Percentiles rank a stretch among this genome's conserved stretches.
phyloP scores from a whole-genome alignment of 2,888 invertebrate species.

The Drosophila picticornis region DNA sequence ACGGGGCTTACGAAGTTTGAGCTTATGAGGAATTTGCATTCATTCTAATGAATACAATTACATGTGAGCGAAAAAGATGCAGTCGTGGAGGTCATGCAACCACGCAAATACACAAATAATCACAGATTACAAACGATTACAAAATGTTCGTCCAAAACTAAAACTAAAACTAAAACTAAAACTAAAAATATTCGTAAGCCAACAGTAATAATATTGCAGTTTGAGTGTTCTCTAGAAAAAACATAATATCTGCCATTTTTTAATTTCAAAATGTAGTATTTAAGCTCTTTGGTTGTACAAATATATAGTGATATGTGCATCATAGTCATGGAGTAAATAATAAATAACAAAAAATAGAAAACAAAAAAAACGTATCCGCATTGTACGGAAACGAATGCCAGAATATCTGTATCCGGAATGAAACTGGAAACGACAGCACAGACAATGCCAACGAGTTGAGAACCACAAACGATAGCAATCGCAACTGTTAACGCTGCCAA shows the following conservation, averaged over 20 bases:
- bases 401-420: slow-evolving; percentile 58
- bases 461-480: slow-evolving; percentile 40
- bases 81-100: neutral
- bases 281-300: neutral
- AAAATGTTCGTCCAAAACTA: neutral
- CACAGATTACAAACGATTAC: neutral
- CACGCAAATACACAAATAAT: neutral
- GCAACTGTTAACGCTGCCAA: slow-evolving; percentile 49
- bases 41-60: neutral
- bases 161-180: neutral
- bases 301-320: slow-evolving; percentile 1
- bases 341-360: neutral
- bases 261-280: neutral
- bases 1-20: neutral
- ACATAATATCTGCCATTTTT: neutral
- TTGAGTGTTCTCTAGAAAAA: neutral
- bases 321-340: neutral
- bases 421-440: slow-evolving; percentile 58
- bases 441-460: slow-evolving; percentile 71
- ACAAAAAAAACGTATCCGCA: slow-evolving; percentile 14
- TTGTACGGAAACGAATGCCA: slow-evolving; percentile 25
- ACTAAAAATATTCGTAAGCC: neutral
- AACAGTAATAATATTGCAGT: neutral
- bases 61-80: neutral
- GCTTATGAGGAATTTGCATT: neutral